Evolutionary conservation across 2,113 vertebrate genomes (phyloP).

Genomic region (Cynoglossus semilaevis): DNA sequence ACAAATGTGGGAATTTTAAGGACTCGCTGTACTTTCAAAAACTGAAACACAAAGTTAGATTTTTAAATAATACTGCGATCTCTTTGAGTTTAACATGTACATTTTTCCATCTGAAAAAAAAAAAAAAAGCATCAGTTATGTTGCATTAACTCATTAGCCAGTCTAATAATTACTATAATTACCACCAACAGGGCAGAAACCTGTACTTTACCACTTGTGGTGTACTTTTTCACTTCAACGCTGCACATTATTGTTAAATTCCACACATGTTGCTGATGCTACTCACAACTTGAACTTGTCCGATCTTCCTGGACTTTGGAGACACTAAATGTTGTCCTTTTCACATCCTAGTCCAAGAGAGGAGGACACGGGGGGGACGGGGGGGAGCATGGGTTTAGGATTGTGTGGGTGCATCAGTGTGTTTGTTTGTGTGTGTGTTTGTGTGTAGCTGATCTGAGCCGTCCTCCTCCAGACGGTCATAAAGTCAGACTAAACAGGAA

Average conservation of each 20-base stretch:
- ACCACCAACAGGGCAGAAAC: not conserved
- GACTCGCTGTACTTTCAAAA: not conserved
- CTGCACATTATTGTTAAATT: not conserved
- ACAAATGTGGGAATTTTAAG: conserved; percentile 5
- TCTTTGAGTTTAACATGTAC: too few species aligned
- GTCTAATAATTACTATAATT: too few species aligned
- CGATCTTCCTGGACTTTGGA: not conserved
- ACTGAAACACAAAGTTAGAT: too few species aligned
- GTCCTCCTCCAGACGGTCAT: conserved; percentile 62
- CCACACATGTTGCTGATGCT: not conserved
- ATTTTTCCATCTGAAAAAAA: too few species aligned
- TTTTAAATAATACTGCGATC: too few species aligned
- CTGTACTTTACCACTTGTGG: not conserved
- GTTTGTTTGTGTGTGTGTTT: conserved; percentile 10
- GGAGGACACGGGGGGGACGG: not conserved
- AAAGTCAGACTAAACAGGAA: conserved; percentile 75
- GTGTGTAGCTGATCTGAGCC: conserved; percentile 25
- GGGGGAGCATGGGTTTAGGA: not conserved
- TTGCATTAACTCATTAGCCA: too few species aligned
- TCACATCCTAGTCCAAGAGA: conserved; percentile 6
- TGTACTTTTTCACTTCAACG: not conserved
- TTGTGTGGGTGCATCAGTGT: conserved; percentile 10
- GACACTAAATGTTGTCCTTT: conserved; percentile 16
- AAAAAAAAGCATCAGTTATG: too few species aligned
- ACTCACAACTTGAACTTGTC: conserved; percentile 1